These are phyloP conservation scores for Bradypus variegatus DNA, from an alignment of 2,797 vertebrate genomes.

Conservation along the genomic window DNA sequence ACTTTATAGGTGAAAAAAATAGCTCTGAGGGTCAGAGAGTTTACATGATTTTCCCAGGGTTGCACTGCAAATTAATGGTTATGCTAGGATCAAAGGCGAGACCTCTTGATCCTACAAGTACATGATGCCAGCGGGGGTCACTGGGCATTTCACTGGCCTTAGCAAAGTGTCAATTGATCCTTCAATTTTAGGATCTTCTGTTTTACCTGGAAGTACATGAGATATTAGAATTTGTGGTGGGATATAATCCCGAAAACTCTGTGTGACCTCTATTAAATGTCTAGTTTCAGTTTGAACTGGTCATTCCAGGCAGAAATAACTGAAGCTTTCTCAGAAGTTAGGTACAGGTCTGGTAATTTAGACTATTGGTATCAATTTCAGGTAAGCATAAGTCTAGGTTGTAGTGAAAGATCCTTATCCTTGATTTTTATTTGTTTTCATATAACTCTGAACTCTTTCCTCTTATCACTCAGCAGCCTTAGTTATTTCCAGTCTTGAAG, in stretches of 20 bases:
- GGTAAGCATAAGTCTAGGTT: neutral
- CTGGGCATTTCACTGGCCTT: neutral
- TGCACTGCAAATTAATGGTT: neutral
- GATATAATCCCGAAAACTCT: neutral
- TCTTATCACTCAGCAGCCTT: neutral
- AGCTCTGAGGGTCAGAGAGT: neutral
- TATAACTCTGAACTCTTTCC: neutral
- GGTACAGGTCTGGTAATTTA: neutral
- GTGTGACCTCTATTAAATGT: neutral
- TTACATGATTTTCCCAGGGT: neutral
- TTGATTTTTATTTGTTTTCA: conserved; percentile 27
- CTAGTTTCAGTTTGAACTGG: neutral
- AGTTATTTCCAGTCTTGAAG: neutral
- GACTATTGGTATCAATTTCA: neutral
- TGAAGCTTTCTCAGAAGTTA: neutral
- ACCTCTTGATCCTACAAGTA: neutral
- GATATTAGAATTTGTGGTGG: neutral
- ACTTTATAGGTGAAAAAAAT: neutral
- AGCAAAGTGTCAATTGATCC: neutral
- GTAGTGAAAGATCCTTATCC: neutral
- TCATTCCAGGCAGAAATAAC: neutral
- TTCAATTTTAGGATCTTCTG: neutral
- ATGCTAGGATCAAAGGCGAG: neutral
- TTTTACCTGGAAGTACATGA: neutral
- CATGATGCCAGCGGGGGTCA: neutral